Evolutionary conservation across 1,140 invertebrate genomes (phyloP), one percentile per base, ranked within the genome.

Genomic region (Pinna nobilis): DNA sequence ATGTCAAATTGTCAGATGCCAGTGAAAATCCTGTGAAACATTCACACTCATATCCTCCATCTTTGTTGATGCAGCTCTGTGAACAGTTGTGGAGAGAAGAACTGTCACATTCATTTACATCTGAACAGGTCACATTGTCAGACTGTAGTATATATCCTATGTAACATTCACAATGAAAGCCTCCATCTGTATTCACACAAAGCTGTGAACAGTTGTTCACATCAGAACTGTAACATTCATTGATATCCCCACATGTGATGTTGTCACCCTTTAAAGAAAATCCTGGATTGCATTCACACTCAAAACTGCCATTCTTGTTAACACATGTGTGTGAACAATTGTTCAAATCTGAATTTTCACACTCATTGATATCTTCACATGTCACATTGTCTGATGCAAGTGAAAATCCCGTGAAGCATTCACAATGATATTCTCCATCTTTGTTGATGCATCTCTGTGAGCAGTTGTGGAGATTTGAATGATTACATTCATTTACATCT

Each of bases 311-410:
- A 18, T 6, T 18, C n/a, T 30, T 35, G 28, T 59, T 59, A 59
- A 33, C 23, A 20, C 55, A 59, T 0, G 33, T 13, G 15, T 59
- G 18, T 20, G 33, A 30, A 59, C 55, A 59, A 33, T n/a, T 20
- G 18, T 59, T 59, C 30, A 59, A n/a, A 7, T 59, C 55, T n/a
- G 20, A 35, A 9, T 20, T 35, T 3, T 59, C 55, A 59, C 55
- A 59, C 18, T 59, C 55, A 35, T 59, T 35, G 4, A 59, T 59
- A n/a, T 59, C 55, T 4, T n/a, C 30, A 35, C 55, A 59, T 33
- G 55, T 59, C 30, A 33, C 32, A 35, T 59, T 59, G 55, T 63
- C 60, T 47, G 60, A 28, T n/a, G 60, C n/a, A 18, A 63, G 41
- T 25, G 6, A n/a, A 18, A 28, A 63, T 47, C 60, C 60, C 25